phyloP scores from a whole-genome alignment of 2,888 invertebrate genomes.

The Cryptocheilus praepositus region DNA sequence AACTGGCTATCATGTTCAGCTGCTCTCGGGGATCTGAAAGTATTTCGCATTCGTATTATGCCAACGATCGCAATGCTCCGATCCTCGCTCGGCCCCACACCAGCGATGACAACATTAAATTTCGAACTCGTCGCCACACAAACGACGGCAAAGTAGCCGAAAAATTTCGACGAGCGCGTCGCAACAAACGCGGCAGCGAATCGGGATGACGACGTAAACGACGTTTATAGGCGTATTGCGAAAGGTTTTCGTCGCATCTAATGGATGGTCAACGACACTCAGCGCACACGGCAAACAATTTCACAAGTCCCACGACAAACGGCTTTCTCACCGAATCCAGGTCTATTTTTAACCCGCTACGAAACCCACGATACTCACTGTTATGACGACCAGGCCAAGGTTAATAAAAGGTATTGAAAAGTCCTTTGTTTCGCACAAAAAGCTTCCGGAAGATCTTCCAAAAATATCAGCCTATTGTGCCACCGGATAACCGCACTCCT shows the following conservation, averaged over 20 bases:
- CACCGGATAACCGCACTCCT: slow-evolving; percentile 5
- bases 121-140: no score
- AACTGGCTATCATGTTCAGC: no score
- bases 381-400: slow-evolving; percentile 69
- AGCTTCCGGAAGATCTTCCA: slow-evolving; percentile 34
- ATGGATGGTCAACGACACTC: slow-evolving; percentile 13
- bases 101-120: no score
- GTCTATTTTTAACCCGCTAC: slow-evolving; percentile 69
- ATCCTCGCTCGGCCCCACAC: no score
- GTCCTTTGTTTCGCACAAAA: slow-evolving; percentile 66
- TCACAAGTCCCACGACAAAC: slow-evolving; percentile 18
- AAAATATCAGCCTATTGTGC: slow-evolving; percentile 12
- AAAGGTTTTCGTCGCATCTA: slow-evolving; percentile 2
- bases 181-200: no score
- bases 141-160: no score
- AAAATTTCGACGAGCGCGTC: no score
- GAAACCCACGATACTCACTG: slow-evolving; percentile 63
- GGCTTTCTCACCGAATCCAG: slow-evolving; percentile 50
- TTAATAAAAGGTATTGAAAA: slow-evolving; percentile 67
- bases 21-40: no score
- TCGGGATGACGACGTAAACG: no score
- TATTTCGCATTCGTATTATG: no score
- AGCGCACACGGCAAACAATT: slow-evolving; percentile 19
- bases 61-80: no score
- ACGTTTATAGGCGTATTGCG: no score